Conservation (phyloP, 2,797 vertebrate genomes). For the Nannoperca australis region DNA sequence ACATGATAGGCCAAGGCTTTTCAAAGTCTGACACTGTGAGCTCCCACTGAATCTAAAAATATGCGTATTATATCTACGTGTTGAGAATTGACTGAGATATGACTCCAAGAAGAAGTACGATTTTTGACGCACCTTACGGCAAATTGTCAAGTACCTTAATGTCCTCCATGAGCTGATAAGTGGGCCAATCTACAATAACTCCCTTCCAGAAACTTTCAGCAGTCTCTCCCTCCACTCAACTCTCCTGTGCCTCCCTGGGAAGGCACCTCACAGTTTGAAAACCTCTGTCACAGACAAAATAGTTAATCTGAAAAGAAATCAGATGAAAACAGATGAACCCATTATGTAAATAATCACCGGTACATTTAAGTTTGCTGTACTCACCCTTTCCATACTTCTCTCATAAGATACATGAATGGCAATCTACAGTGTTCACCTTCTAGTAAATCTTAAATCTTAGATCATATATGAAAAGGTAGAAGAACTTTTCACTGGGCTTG, state of each 20-base stretch:
- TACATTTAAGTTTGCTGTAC: background rate
- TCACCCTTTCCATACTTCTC: background rate
- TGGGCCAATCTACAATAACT: background rate
- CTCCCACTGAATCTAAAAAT: background rate
- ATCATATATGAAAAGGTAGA: constrained; percentile 17
- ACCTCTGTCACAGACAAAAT: background rate
- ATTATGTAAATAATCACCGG: background rate
- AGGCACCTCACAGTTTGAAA: too few relatives aligned
- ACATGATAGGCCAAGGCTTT: too few relatives aligned
- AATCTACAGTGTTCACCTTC: background rate
- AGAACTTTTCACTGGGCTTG: background rate
- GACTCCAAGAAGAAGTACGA: background rate
- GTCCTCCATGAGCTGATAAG: background rate
- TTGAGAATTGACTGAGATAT: background rate
- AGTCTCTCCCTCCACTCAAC: too few relatives aligned
- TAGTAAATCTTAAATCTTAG: constrained; percentile 8
- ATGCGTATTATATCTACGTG: background rate
- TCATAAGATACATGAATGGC: background rate
- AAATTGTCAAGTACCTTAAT: too few relatives aligned
- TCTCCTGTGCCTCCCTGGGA: too few relatives aligned
- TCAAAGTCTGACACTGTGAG: too few relatives aligned
- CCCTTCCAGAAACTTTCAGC: too few relatives aligned
- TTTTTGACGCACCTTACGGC: background rate
- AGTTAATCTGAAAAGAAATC: background rate
- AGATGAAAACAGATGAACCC: background rate